These are phyloP conservation scores for Cyrtodaria siliqua DNA, from an alignment of 2,888 invertebrate genomes.

Conservation along the genomic window DNA sequence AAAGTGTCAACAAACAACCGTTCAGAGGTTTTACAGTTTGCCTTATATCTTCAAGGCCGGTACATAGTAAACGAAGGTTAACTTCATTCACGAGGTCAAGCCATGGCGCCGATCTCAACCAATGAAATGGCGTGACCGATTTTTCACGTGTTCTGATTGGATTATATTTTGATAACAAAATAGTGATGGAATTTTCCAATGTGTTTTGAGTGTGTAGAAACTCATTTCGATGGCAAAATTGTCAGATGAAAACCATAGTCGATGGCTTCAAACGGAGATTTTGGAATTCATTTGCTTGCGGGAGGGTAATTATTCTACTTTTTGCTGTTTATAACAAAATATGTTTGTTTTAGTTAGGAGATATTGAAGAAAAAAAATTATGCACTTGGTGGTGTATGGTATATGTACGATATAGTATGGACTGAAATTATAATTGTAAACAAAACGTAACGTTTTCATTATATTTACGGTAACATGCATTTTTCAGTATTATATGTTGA, in stretches of 20 bases:
- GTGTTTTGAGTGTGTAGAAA: constrained; percentile 1
- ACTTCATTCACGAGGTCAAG: constrained; percentile 36
- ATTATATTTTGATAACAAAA: constrained; percentile 4
- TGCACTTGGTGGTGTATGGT: too few relatives aligned
- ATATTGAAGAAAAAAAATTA: too few relatives aligned
- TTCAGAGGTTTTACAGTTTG: too few relatives aligned
- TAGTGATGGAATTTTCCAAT: constrained; percentile 40
- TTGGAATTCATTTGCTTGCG: constrained; percentile 95
- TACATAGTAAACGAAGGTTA: not conserved
- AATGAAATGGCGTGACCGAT: constrained; percentile 48
- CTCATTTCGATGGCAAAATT: constrained; percentile 45
- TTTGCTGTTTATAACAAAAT: too few relatives aligned
- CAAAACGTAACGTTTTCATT: too few relatives aligned
- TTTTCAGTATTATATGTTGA: too few relatives aligned
- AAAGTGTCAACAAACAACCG: too few relatives aligned
- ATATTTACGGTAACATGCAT: too few relatives aligned
- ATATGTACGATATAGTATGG: too few relatives aligned
- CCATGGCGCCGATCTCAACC: constrained; percentile 33
- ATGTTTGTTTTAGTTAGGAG: too few relatives aligned
- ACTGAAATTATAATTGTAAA: too few relatives aligned
- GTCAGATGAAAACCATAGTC: constrained; percentile 15
- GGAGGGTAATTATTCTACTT: constrained; percentile 91
- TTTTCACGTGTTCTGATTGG: constrained; percentile 49
- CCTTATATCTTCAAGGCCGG: constrained; percentile 1
- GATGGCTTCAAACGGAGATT: constrained; percentile 60